Evolutionary conservation across 2,113 vertebrate genomes (phyloP).

Genomic region (Piprites chloris): DNA sequence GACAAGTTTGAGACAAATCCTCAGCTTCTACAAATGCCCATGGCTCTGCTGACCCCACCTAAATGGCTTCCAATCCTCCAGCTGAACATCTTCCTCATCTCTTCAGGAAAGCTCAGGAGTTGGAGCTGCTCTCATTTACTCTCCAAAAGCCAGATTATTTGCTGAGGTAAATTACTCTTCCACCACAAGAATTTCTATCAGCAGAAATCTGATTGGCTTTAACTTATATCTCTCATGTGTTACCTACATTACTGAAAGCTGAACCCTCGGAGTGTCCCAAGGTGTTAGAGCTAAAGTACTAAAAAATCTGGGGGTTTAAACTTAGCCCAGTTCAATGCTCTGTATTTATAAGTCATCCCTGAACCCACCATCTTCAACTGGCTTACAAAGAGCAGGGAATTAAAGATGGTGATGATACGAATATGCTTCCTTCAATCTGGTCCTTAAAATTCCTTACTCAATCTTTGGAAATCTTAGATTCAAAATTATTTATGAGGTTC

Average conservation of each 20-base stretch:
- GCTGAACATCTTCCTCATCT: background rate
- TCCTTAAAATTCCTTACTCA: slow-evolving; percentile 47
- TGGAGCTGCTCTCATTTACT: background rate
- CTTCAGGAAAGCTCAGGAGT: background rate
- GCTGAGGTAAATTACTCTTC: background rate
- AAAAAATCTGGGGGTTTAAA: background rate
- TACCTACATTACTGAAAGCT: background rate
- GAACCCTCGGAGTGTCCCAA: background rate
- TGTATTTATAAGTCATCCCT: background rate
- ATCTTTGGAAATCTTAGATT: slow-evolving; percentile 49
- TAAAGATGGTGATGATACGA: background rate
- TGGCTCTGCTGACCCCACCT: background rate
- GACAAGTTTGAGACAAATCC: background rate
- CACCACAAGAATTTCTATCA: background rate
- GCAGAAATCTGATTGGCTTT: background rate
- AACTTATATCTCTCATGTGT: background rate
- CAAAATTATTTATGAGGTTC: slow-evolving; percentile 60
- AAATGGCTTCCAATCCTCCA: background rate
- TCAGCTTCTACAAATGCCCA: background rate
- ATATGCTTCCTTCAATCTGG: slow-evolving; percentile 36
- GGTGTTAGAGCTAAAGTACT: background rate
- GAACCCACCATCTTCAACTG: background rate
- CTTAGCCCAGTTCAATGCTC: background rate
- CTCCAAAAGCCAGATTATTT: background rate
- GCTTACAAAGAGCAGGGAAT: background rate